Base-by-base conservation (phyloP, 1,140 invertebrate genomes). In the Procambarus virginalis region DNA sequence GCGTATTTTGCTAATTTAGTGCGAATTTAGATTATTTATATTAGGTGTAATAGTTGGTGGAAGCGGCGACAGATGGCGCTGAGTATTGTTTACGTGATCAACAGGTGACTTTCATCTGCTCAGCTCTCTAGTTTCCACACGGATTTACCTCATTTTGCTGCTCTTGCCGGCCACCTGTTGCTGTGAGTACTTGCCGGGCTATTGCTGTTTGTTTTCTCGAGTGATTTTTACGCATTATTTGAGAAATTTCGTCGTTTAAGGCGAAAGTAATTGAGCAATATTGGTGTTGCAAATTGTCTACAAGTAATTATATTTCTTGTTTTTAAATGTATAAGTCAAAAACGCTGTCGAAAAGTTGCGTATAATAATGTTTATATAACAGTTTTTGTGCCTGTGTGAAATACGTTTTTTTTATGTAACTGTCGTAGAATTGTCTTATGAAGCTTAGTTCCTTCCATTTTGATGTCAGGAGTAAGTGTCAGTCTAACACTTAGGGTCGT, bases 51-150 rank as follows among this genome's bases (percentile, higher is more conserved):
- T 55, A 12, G 68, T 73, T 20, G n/a, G 22, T 34, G 68, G 22
- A 8, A 6, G n/a, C 6, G 68, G 68, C 68, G 4, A 20, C 22
- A 73, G 68, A 73, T 73, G 68, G 68, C 68, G n/a, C 4, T 73
- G n/a, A 34, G 68, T 22, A 73, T 73, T 73, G 68, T 73, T 73
- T 73, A 73, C 68, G 68, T 73, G 68, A 73, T 73, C 68, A 73
- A 73, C 68, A 73, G 68, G 68, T 73, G 68, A 73, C 68, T 73
- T 73, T 73, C 68, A 34, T 73, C 68, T 34, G n/a, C n/a, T 2
- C 22, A 8, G 22, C 22, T 34, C 68, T 9, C 68, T 8, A 34
- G 2, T 34, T 73, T 10, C 34, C 68, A 6, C 22, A 4, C 8
- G 20, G 14, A 73, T 73, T 73, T 73, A 22, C 4, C n/a, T 34